phyloP scores from a whole-genome alignment of 2,888 invertebrate species.

The Anoplius nigerrimus region DNA sequence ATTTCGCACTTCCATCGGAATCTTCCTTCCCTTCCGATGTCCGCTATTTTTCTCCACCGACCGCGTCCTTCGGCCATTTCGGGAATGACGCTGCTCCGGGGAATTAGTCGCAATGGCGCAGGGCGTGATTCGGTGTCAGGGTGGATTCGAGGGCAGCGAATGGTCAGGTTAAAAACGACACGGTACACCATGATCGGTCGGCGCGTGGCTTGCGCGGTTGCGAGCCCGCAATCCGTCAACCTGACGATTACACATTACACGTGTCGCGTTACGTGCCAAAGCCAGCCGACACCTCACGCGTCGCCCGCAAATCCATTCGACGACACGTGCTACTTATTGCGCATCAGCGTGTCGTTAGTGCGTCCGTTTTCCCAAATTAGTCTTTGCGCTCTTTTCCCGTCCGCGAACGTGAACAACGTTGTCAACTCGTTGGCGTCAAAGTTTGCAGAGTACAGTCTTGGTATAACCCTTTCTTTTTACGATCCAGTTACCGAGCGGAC shows the following conservation, averaged over 20 bases:
- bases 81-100: too few relatives aligned
- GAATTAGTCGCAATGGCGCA: too few relatives aligned
- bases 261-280: conserved; percentile 62
- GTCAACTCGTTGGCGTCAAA: too few relatives aligned
- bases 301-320: conserved; percentile 62
- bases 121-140: background rate
- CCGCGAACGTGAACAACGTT: too few relatives aligned
- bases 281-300: conserved; percentile 56
- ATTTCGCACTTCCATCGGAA: conserved; percentile 4
- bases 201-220: conserved; percentile 30
- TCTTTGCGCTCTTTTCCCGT: too few relatives aligned
- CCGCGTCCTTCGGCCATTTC: too few relatives aligned
- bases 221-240: conserved; percentile 56
- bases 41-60: too few relatives aligned
- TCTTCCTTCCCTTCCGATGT: too few relatives aligned
- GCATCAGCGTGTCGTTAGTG: background rate
- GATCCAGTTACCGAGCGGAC: too few relatives aligned
- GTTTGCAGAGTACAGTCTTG: too few relatives aligned
- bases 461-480: too few relatives aligned
- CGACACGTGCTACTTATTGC: conserved; percentile 65
- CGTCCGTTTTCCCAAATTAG: too few relatives aligned
- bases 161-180: conserved; percentile 12
- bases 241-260: conserved; percentile 60
- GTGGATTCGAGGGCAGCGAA: background rate
- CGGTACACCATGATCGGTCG: background rate